Base-by-base conservation (phyloP, 2,797 vertebrate species). In the Danio kyathit region DNA sequence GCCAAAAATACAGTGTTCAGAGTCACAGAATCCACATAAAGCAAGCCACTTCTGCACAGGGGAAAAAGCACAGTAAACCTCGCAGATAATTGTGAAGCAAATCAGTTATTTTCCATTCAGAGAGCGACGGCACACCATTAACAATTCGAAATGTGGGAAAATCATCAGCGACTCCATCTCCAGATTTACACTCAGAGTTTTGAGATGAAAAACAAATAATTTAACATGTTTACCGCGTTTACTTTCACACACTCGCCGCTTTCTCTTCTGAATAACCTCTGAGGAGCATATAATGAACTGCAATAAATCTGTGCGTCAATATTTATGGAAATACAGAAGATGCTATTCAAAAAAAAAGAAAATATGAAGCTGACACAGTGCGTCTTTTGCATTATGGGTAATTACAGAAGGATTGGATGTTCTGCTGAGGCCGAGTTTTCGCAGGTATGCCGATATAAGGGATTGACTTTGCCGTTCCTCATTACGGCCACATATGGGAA, bases 391-490 rank as follows among this genome's bases (percentile, higher is more conserved):
- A 93, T 94, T 74, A 89, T 90, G 93, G 90, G 93, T 94, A 94
- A 95, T 95, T 95, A 94, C 91, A 92, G 91, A 92, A 91, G 93
- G 93, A 94, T 95, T 94, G 94, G 92, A 92, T 94, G 93, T 93
- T 92, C 91, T 89, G 92, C 88, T 94, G 93, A 92, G 78, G 91
- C 90, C 92, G 90, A 91, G 93, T 92, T 93, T 94, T 92, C 92
- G 91, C 87, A 90, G 90, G 92, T 92, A 74, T 64, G 72, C 91
- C 92, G 90, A 92, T 92, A 94, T 91, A 90, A 93, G 92, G 91
- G 92, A 91, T 91, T 70, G 92, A 93, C 91, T 90, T 91, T 91
- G 89, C 91, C 90, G 51, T 91, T 91, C 92, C 94, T 86, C 93
- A 94, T 94, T 94, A 94, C 91, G 88, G 85, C 89, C 91, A 91